phyloP scores from a whole-genome alignment of 2,113 vertebrate genomes.

The Syngnathoides biaculeatus region DNA sequence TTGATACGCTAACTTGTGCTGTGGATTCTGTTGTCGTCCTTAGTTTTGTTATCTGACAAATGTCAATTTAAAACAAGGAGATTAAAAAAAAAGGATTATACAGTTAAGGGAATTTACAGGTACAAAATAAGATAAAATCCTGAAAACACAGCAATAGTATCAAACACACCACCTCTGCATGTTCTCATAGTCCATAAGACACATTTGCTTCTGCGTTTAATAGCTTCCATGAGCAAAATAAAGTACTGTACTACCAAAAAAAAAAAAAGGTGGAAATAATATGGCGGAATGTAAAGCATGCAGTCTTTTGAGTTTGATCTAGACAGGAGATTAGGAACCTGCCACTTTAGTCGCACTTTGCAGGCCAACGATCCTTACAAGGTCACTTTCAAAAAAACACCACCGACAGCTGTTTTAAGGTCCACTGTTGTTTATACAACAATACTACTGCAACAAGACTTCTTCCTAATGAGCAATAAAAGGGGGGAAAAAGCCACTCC shows the following conservation, averaged over 20 bases:
- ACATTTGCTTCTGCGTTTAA: neutral
- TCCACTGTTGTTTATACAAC: slow-evolving; percentile 52
- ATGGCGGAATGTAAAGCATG: slow-evolving; percentile 25
- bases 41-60: neutral
- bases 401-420: slow-evolving; percentile 47
- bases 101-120: neutral
- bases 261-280: slow-evolving; percentile 3
- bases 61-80: neutral
- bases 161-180: slow-evolving; percentile 3
- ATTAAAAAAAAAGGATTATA: neutral
- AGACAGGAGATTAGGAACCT: slow-evolving; percentile 27
- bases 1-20: neutral
- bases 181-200: slow-evolving; percentile 12
- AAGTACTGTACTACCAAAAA: neutral
- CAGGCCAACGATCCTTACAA: slow-evolving; percentile 37
- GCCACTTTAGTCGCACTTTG: slow-evolving; percentile 17
- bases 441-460: slow-evolving; percentile 59
- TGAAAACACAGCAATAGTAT: slow-evolving; percentile 7
- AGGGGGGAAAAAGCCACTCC: slow-evolving; percentile 37
- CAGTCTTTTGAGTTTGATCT: slow-evolving; percentile 16
- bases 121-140: slow-evolving; percentile 14
- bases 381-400: slow-evolving; percentile 56
- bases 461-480: slow-evolving; percentile 58
- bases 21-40: neutral
- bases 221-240: slow-evolving; percentile 2